Conservation (phyloP, 1,140 invertebrate genomes). For the Gryllus bimaculatus region DNA sequence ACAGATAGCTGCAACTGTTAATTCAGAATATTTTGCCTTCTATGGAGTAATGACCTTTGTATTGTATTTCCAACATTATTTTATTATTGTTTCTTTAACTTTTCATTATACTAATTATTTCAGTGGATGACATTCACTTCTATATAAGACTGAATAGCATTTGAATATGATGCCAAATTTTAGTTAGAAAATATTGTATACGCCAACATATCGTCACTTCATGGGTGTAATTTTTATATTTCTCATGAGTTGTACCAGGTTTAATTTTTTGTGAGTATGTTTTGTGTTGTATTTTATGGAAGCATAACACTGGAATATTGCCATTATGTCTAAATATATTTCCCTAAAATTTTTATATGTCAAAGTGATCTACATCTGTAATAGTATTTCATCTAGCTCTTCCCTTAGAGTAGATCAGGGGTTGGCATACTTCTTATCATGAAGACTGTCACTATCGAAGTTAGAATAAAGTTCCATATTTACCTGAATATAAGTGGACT, state of each 20-base stretch:
- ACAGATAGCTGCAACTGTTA: background rate
- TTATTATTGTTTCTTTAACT: background rate
- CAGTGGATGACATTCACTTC: background rate
- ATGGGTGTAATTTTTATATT: background rate
- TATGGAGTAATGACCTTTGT: background rate
- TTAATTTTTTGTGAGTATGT: background rate
- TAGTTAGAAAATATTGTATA: conserved; percentile 6
- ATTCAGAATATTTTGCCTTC: background rate
- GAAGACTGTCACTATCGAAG: too few species aligned
- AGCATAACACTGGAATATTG: background rate
- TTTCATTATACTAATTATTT: background rate
- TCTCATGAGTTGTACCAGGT: background rate
- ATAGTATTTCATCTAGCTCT: background rate
- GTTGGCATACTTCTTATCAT: too few species aligned
- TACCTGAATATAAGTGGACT: too few species aligned
- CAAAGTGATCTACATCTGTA: background rate
- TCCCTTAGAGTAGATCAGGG: background rate
- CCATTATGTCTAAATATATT: background rate
- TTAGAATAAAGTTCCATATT: too few species aligned
- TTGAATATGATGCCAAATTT: background rate
- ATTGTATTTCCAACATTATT: background rate
- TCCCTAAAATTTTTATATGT: background rate
- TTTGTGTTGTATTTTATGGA: background rate
- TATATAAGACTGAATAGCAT: conserved; percentile 5
- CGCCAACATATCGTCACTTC: conserved; percentile 3